Evolutionary conservation across 2,888 invertebrate genomes (phyloP), one percentile per base, ranked within the genome.

Genomic region (Scaptomyza cyrtandrae): DNA sequence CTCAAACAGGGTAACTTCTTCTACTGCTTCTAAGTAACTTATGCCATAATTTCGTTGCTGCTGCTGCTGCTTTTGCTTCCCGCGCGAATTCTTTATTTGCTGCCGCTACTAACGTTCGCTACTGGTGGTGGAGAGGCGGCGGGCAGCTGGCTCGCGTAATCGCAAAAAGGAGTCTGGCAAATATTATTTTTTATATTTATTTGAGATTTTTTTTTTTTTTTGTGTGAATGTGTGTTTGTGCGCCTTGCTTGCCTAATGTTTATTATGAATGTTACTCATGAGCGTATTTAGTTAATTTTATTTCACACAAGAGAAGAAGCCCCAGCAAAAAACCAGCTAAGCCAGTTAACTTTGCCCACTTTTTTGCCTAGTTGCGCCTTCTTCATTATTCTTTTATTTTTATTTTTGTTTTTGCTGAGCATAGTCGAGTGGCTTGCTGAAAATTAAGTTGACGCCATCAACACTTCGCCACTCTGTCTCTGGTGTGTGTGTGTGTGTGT

Each of bases 201-300:
- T 88, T 70, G 67, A 70, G 69, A 71, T 85, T 70, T 56, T 59
- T 59, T 57, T 24, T 19, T 33, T 37, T 9, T 2, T 46, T 24
- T 48, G 5, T 49, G 0, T n/a, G 2, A 24, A 24, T 19, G 37
- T 24, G 24, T 45, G n/a, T 10, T 10, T 35, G 33, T 19, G 35
- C 73, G 77, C 64, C 76, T 62, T 78, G 65, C 76, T 73, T 78
- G 67, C 89, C 82, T 88, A 86, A 86, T 86, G 89, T 89, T 86
- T 86, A 86, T 89, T 89, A 89, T 89, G 89, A 86, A 86, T 86
- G 86, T 88, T 89, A 82, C 86, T 86, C 86, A 86, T 88, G 86
- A 86, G 86, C 86, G 89, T 86, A 86, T 89, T 86, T 86, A 86
- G 89, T 86, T 86, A 86, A 86, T 86, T 86, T 86, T 86, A 86